A percentile compares a stretch with the other conserved stretches of the same genome.
These are phyloP conservation scores for Ctenopoma multispine DNA, from an alignment of 2,797 vertebrate species.

Conservation along the genomic window DNA sequence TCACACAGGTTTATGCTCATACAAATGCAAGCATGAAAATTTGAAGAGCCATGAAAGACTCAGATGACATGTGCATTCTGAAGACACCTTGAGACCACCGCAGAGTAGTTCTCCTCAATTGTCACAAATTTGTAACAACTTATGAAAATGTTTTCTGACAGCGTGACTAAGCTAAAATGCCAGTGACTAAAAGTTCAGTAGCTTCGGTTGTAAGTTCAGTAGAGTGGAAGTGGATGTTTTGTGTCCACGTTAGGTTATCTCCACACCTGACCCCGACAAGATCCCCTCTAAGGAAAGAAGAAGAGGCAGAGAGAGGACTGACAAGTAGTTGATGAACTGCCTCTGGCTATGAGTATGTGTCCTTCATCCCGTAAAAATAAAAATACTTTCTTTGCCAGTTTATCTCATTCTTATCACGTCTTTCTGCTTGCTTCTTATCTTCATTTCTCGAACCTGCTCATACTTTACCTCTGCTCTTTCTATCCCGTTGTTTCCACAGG, in stretches of 20 bases:
- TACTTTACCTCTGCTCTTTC: conserved; percentile 38
- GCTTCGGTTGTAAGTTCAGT: conserved; percentile 28
- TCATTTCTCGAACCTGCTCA: conserved; percentile 40
- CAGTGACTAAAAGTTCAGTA: conserved; percentile 18
- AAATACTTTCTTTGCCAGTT: conserved; percentile 54
- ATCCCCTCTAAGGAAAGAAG: conserved; percentile 43
- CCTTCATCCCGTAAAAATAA: conserved; percentile 71
- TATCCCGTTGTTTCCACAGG: conserved; percentile 12
- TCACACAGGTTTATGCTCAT: conserved; percentile 30
- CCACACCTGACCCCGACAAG: conserved; percentile 58
- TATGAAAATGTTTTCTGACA: background rate
- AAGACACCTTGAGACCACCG: background rate
- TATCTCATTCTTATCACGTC: conserved; percentile 39
- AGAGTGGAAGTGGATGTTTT: conserved; percentile 32
- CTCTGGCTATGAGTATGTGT: conserved; percentile 65
- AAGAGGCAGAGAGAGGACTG: conserved; percentile 40
- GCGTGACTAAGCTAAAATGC: background rate
- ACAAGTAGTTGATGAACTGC: conserved; percentile 74
- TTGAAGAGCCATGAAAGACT: background rate
- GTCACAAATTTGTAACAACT: background rate
- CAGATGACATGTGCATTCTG: background rate
- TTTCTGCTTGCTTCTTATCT: conserved; percentile 35
- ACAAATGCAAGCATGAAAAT: conserved; percentile 36
- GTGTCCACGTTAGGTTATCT: conserved; percentile 52
- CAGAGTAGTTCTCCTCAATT: background rate